These are phyloP conservation scores for Tetropium fuscum DNA, from an alignment of 2,888 invertebrate genomes.

Conservation along the genomic window DNA sequence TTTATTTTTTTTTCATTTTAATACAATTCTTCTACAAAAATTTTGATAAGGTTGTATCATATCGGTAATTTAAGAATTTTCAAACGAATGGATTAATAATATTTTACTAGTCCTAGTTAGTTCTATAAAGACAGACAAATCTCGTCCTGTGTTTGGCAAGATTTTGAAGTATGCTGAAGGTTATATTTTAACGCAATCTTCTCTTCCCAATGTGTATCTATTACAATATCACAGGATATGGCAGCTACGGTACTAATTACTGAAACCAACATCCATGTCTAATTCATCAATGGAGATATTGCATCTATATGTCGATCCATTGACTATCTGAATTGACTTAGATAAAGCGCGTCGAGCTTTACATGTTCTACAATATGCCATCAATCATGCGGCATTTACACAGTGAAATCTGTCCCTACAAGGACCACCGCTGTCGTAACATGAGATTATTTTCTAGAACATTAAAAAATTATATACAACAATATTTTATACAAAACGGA, in stretches of 20 bases:
- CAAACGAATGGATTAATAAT: no score
- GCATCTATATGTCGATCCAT: conserved; percentile 40
- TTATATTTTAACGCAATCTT: neutral
- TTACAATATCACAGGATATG: conserved; percentile 33
- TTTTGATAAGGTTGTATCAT: no score
- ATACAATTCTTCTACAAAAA: no score
- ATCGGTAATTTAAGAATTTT: no score
- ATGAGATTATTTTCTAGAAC: no score
- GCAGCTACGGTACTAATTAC: conserved; percentile 37
- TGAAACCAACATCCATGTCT: conserved; percentile 36
- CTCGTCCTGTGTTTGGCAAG: no score
- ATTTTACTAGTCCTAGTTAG: no score
- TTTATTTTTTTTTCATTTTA: no score
- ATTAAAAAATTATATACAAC: no score
- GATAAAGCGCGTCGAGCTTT: conserved; percentile 39
- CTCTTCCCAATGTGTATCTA: conserved; percentile 7
- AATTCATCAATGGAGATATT: conserved; percentile 42
- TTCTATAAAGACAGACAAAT: no score
- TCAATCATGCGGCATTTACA: conserved; percentile 47
- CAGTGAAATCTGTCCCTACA: conserved; percentile 25
- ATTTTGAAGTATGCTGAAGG: neutral
- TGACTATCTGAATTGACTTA: conserved; percentile 41
- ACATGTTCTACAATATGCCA: conserved; percentile 37
- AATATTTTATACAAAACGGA: no score
- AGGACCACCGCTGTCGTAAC: neutral